These are phyloP conservation scores for Gambusia yucatana DNA, from an alignment of 2,797 vertebrate species.

Conservation along the genomic window DNA sequence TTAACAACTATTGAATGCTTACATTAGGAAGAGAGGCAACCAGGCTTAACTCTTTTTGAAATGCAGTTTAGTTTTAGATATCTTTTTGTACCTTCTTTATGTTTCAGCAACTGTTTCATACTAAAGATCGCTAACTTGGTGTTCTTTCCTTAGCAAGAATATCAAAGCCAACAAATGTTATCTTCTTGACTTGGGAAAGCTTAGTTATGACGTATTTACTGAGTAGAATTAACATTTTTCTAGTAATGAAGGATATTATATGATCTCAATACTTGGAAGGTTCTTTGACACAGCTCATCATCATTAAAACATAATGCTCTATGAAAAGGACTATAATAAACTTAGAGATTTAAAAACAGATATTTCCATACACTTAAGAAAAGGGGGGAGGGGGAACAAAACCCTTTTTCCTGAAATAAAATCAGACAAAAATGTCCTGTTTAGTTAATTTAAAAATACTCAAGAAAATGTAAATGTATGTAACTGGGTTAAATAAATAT, in stretches of 20 bases:
- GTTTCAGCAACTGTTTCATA: neutral
- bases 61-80: neutral
- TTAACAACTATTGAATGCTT: neutral
- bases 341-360: neutral
- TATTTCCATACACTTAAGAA: neutral
- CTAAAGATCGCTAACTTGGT: neutral
- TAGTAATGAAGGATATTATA: neutral
- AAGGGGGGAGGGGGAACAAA: neutral
- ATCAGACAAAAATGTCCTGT: neutral
- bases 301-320: neutral
- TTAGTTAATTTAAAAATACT: neutral
- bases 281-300: neutral
- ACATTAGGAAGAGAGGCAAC: neutral
- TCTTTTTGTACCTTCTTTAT: neutral
- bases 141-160: neutral
- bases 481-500: neutral
- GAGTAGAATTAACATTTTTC: neutral
- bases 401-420: neutral
- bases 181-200: neutral
- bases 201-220: neutral
- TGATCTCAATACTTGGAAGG: neutral
- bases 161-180: neutral
- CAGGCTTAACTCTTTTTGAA: neutral
- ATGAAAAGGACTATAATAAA: neutral
- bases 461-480: neutral